Conservation (phyloP, 1,140 invertebrate genomes). For the Vollenhovia emeryi region DNA sequence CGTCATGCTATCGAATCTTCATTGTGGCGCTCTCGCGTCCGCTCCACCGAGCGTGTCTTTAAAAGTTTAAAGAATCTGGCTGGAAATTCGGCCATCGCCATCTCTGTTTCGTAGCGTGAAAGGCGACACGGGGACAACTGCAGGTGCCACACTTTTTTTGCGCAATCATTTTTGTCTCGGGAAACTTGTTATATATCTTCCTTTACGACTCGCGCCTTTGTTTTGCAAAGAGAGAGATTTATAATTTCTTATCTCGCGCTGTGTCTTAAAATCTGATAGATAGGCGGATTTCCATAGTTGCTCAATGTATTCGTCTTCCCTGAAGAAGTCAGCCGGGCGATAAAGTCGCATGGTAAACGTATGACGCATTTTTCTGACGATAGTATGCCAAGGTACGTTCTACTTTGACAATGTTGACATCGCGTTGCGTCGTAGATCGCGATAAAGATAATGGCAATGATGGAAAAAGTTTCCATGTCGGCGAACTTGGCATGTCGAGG, state of each 20-base stretch:
- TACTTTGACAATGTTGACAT: slow-evolving; percentile 57
- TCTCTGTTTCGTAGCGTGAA: not conserved
- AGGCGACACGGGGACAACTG: not conserved
- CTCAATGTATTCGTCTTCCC: not conserved
- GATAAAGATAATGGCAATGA: slow-evolving; percentile 51
- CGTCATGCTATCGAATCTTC: slow-evolving; percentile 70
- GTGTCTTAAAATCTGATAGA: slow-evolving; percentile 34
- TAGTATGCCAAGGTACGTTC: slow-evolving; percentile 31
- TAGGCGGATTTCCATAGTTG: not conserved
- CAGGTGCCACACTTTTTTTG: not conserved
- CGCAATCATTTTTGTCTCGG: not conserved
- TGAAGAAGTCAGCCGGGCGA: not conserved
- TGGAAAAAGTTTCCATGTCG: not conserved
- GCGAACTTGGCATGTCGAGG: slow-evolving; percentile 55
- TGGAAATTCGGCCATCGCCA: not conserved
- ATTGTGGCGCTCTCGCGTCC: not conserved
- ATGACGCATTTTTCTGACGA: not conserved
- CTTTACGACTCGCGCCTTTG: not conserved
- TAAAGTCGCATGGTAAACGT: slow-evolving; percentile 6
- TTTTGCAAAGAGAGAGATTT: slow-evolving; percentile 7
- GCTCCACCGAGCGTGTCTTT: not conserved
- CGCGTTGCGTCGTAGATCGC: slow-evolving; percentile 1
- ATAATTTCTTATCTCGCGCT: not conserved
- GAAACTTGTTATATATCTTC: not conserved
- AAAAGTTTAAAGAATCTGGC: not conserved